Base-by-base conservation (phyloP, 2,113 vertebrate genomes). In the Esox niger region DNA sequence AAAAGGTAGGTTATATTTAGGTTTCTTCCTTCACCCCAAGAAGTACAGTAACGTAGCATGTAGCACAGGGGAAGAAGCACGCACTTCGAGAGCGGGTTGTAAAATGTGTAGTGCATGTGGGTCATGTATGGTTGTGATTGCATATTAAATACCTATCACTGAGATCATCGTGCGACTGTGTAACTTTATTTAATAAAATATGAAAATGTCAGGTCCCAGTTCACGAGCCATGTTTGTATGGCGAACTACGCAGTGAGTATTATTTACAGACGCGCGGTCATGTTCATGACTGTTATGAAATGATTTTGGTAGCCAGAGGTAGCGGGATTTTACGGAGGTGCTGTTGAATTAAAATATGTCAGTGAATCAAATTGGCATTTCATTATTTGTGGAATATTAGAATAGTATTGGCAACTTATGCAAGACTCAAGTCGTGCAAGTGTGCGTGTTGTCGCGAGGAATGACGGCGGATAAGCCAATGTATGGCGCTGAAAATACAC, bases 11-110 rank as follows among this genome's bases (percentile, higher is more conserved):
- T 71, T 66, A 65, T 74, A 66, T 67, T 52, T 65, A 64, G 69
- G 20, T 33, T 61, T 33, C n/a, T 33, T 35, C 54, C 55, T 68
- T 63, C 43, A n/a, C 38, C 26, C 7, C 35, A 57, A 49, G 13
- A 69, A 83, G 74, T 79, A 66, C 77, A 71, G 76, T 76, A 65
- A 46, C 6, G 47, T 5, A 13, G 70, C 60, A 49, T 71, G 65
- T 73, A 66, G 80, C 78, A 69, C 64, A 69, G 61, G 58, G 43
- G 46, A 70, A 75, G 69, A 30, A 66, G 72, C 80, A 69, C 78
- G 80, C 84, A 86, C 85, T 88, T 84, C 79, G 59, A 70, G 73
- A 73, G 77, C 74, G 82, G 79, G 62, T 81, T 69, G 81, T 68
- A 77, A 81, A 30, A 43, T 29, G 46, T 49, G n/a, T 69, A 52